Percentiles rank a stretch among this genome's conserved stretches.
These are phyloP conservation scores for Eulemur coronatus DNA, from an alignment of 2,797 vertebrate species.

Conservation along the genomic window DNA sequence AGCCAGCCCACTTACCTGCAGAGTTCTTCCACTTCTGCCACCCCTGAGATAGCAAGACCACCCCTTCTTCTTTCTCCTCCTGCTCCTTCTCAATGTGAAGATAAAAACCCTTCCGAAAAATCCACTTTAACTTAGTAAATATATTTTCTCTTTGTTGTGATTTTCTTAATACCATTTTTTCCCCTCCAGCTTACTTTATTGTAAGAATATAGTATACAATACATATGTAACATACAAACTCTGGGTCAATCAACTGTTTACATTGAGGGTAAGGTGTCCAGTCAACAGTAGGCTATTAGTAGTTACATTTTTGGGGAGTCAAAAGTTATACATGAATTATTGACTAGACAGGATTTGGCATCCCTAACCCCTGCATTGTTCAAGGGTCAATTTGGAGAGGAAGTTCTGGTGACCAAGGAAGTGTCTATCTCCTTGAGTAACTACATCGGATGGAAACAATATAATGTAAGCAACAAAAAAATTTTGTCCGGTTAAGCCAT, in stretches of 20 bases:
- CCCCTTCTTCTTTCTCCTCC: neutral
- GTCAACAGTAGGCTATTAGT: neutral
- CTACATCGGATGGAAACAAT: neutral
- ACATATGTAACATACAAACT: neutral
- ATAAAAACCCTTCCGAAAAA: neutral
- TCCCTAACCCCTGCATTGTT: neutral
- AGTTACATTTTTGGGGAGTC: neutral
- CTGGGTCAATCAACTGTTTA: neutral
- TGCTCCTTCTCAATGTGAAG: neutral
- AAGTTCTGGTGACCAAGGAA: neutral
- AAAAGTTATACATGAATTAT: neutral
- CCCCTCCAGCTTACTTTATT: neutral
- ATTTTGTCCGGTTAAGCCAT: neutral
- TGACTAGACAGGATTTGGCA: neutral
- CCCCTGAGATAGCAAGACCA: neutral
- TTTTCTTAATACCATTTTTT: neutral
- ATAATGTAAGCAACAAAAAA: neutral
- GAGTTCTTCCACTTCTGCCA: neutral
- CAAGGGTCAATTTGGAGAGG: neutral
- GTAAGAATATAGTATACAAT: neutral
- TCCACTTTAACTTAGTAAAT: neutral
- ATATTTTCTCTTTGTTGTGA: neutral
- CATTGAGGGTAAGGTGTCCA: neutral
- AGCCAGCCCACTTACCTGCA: neutral
- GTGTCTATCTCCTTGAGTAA: neutral